Percentiles rank a stretch among this genome's conserved stretches.
Evolutionary conservation across 2,113 vertebrate genomes (phyloP).

Genomic region (Promerops cafer): DNA sequence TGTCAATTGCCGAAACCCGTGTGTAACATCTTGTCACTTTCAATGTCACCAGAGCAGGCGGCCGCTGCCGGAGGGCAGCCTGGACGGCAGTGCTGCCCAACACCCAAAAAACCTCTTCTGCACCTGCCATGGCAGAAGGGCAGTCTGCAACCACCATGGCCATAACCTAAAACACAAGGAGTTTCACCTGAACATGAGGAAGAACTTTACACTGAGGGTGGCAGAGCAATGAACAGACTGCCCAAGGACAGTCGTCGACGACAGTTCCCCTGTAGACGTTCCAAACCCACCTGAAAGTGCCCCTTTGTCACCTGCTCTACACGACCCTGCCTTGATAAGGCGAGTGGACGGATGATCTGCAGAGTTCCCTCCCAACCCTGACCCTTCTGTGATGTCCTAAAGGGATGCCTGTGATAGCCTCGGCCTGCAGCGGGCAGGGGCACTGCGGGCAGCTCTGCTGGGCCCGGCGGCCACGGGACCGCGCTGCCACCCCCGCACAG

Average conservation of each 20-base stretch:
- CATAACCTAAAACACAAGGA: not conserved
- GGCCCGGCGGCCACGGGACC: not conserved
- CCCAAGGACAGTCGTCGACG: not conserved
- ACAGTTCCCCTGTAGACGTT: not conserved
- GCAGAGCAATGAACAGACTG: not conserved
- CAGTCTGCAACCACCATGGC: not conserved
- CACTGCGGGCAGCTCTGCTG: not conserved
- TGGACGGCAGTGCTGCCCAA: fast-evolving
- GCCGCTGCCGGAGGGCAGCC: not conserved
- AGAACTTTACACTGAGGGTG: not conserved
- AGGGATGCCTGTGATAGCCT: not conserved
- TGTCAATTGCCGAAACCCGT: not conserved
- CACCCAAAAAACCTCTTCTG: not conserved
- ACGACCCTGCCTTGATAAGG: not conserved
- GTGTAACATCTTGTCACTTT: not conserved
- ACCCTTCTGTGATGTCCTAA: too few relatives aligned
- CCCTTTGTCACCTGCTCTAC: not conserved
- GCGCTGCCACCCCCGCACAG: not conserved
- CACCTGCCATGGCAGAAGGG: not conserved
- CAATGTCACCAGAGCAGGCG: not conserved
- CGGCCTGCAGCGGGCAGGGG: not conserved
- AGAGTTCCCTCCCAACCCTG: not conserved
- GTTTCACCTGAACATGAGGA: not conserved
- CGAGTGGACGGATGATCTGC: not conserved
- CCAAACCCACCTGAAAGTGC: not conserved